Evolutionary conservation across 2,113 vertebrate species (phyloP), one percentile per base, ranked within the genome.

Genomic region (Bufo gargarizans): DNA sequence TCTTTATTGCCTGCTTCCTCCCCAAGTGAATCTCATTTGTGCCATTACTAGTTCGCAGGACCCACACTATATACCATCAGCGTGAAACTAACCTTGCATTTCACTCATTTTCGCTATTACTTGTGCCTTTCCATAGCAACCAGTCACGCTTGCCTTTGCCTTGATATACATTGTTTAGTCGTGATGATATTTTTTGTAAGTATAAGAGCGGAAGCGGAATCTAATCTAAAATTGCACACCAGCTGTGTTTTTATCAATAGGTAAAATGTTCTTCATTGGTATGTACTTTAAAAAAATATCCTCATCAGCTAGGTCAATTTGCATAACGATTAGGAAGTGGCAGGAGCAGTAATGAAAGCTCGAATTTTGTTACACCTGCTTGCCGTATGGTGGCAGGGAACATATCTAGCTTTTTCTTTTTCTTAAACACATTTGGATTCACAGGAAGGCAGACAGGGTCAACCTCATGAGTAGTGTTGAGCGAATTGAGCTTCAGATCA

Each of bases 191-290:
- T 49, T 87, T 81, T 47, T 72, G 13, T 74, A 55, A 72, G 79
- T n/a, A 53, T 9, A 74, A 67, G 6, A 76, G 12, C 12, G 67
- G n/a, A 47, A 82, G 56, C 7, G 7, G 19, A 84, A 69, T 78
- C 13, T 81, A 81, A 77, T 65, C 22, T 69, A 83, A 77, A 89
- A 89, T 77, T 55, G 69, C 77, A 1, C 74, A 49, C 58, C 87
- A 89, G 87, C 87, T 89, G 87, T 89, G 82, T 89, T 88, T 86
- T 89, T 89, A 88, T 88, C 72, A 89, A 69, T 74, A 88, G 87
- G 87, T 83, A 84, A 82, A 82, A 82, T 88, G 43, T 84, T 83
- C 47, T 55, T 77, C 8, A 55, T 65, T 49, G 56, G n/a, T 20
- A 63, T 16, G 67, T 77, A 83, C 71, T 58, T 65, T 14, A 88